Percentiles rank a stretch among this genome's conserved stretches.
phyloP scores from a whole-genome alignment of 2,888 invertebrate genomes.

The Panzeria rudis region DNA sequence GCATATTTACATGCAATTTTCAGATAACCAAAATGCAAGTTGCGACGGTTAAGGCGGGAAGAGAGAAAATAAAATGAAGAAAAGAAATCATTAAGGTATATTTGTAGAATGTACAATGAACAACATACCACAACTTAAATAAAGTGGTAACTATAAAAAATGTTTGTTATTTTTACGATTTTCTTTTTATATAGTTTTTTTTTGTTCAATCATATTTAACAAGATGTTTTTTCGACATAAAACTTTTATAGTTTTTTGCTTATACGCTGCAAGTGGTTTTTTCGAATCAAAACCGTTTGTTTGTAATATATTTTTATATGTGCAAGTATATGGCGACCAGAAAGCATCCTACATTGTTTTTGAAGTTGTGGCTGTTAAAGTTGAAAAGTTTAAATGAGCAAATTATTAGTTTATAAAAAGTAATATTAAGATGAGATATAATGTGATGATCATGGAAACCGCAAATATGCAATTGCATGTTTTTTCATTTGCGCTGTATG shows the following conservation, averaged over 20 bases:
- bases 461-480: too few species aligned
- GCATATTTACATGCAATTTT: constrained; percentile 70
- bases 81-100: constrained; percentile 19
- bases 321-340: neutral
- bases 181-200: constrained; percentile 24
- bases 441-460: too few species aligned
- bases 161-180: constrained; percentile 43
- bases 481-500: too few species aligned
- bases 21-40: constrained; percentile 33
- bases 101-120: constrained; percentile 20
- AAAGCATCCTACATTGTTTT: neutral
- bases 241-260: constrained; percentile 25
- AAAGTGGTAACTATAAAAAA: constrained; percentile 57
- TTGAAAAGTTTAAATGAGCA: neutral
- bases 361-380: neutral
- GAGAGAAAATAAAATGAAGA: neutral
- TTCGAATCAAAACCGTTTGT: too few species aligned
- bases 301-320: neutral
- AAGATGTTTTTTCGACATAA: constrained; percentile 18
- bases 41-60: neutral
- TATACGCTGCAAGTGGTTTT: constrained; percentile 16
- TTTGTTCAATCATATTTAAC: constrained; percentile 64
- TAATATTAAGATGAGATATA: neutral
- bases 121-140: constrained; percentile 46
- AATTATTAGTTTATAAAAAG: neutral